Evolutionary conservation across 2,113 vertebrate species (phyloP), one percentile per base, ranked within the genome.

Genomic region (Otolemur garnettii): DNA sequence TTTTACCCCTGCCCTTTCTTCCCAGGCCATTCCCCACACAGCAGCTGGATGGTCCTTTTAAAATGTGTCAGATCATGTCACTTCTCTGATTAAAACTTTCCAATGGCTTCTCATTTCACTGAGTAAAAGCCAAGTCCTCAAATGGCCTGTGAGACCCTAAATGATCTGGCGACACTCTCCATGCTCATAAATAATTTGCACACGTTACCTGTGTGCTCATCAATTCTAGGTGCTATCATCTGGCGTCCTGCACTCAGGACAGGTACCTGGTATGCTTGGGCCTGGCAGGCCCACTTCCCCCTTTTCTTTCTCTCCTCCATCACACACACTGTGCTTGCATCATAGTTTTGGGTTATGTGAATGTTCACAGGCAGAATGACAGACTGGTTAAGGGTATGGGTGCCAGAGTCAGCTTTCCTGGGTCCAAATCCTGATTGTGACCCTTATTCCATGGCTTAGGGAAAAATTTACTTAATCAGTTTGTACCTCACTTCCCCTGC

Each of bases 211-310:
- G 3, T 33, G 2, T 30, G 35, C 57, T 4, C 45, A 26, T 33
- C 33, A 1, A 0, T 33, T 12, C 10, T 18, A 26, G 12, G 4
- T 26, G 1, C 5, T 3, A 0, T 3, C 30, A 1, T 12, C 15
- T 7, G 64, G 64, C 59, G 69, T 42, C 53, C 72, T 55, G 50
- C 4, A 13, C 28, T 7, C 10, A 64, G 15, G 78, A 1, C 3
- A 28, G 26, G 66, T 18, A 15, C 30, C 13, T 2, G 30, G 72
- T 30, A 1, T 8, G 5, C 14, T 0, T 18, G 28, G 59, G 12
- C 13, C 15, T 12, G 8, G 57, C 12, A 2, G 26, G 60, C 1
- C 2, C 2, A 30, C 53, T 14, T 30, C 11, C 59, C 28, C 1
- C 42, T 22, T 57, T 18, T 4, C 35, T 21, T 4, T 9, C 42